Base-by-base conservation (phyloP, 2,888 invertebrate species). In the Coelinius sp. region DNA sequence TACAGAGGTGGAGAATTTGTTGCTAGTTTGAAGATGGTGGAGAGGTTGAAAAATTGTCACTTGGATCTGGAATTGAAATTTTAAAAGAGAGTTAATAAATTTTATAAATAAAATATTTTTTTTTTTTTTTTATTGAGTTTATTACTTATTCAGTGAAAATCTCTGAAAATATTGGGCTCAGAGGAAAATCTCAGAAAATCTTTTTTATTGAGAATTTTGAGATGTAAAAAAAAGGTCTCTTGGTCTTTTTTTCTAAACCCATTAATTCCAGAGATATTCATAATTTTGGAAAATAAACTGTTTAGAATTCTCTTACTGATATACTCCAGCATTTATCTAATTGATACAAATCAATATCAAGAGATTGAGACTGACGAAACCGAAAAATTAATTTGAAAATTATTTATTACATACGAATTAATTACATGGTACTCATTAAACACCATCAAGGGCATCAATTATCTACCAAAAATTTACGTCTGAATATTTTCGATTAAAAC, bases 11-110 rank as follows among this genome's bases (percentile, higher is more conserved):
- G 73, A 68, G 44, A 79, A 76, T 76, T 82, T 78, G 74, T 79
- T 78, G 78, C 77, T 79, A 81, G 77, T 78, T 79, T 81, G 76
- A 75, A 75, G 70, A n/a, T n/a, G n/a, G 73, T 74, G 69, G 59
- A 25, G 70, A 62, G 49, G 78, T 73, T 71, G 75, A 74, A 77
- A 74, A 75, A 74, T 78, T 73, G 78, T 84, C 79, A 83, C 77
- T 81, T 82, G 71, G 79, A 85, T 83, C 86, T 86, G 85, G 25
- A 86, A 86, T 75, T 78, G 67, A 83, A 78, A 24, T 77, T 68
- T 73, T 75, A 56, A 59, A 6, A 53, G 22, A 2, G 41, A 59
- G 59, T 66, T 17, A 17, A 63, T 14, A 31, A 64, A n/a, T 25
- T 25, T 27, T 7, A 49, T 52, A 20, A 8, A 7, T 31, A 10